A percentile compares a stretch with the other conserved stretches of the same genome.
Conservation (phyloP, 2,888 invertebrate genomes). For the Microctonus brassicae region DNA sequence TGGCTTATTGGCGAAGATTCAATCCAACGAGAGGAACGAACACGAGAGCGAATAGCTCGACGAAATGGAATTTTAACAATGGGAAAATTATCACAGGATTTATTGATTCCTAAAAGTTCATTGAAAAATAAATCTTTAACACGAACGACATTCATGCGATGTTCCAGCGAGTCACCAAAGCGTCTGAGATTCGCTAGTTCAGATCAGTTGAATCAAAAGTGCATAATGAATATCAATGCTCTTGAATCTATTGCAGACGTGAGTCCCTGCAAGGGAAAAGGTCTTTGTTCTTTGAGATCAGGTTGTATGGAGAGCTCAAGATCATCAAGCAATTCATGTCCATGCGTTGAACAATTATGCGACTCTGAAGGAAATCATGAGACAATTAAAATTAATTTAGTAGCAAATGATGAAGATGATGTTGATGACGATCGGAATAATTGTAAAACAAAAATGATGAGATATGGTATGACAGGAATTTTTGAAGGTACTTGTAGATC, state of each 20-base stretch:
- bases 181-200: conserved; percentile 84
- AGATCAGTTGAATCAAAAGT: conserved; percentile 75
- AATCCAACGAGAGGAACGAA: conserved; percentile 73
- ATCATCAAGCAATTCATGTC: conserved; percentile 78
- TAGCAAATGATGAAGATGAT: conserved; percentile 1
- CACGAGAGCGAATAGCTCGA: conserved; percentile 71
- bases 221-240: conserved; percentile 69
- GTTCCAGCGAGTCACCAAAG: conserved; percentile 88
- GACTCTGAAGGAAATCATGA: conserved; percentile 28
- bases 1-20: conserved; percentile 86
- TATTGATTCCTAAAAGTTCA: conserved; percentile 75
- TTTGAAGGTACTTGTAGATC: conserved; percentile 55
- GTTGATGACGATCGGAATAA: conserved; percentile 24
- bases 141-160: conserved; percentile 71
- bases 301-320: conserved; percentile 50
- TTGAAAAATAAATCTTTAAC: conserved; percentile 77
- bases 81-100: conserved; percentile 40
- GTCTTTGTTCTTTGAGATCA: conserved; percentile 64
- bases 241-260: conserved; percentile 75
- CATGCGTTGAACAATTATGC: conserved; percentile 76
- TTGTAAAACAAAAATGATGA: conserved; percentile 37
- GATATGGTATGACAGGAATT: conserved; percentile 41
- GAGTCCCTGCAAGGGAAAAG: conserved; percentile 71
- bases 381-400: background rate
- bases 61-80: conserved; percentile 55